Conservation (phyloP, 2,888 invertebrate genomes). For the Drosophila diplacantha region DNA sequence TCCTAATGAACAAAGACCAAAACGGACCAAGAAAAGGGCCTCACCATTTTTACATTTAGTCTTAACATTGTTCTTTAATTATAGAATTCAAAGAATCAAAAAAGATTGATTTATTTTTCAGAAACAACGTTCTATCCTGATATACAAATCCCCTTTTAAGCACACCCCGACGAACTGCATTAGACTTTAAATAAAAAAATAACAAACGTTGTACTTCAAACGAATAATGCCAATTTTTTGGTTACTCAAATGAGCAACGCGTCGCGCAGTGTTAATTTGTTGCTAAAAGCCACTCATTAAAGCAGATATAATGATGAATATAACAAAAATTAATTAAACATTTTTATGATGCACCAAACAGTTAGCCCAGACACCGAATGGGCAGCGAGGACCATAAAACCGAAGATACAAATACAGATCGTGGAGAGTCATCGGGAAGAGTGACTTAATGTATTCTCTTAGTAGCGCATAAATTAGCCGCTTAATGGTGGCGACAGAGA, state of each 20-base stretch:
- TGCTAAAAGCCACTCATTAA: conserved; percentile 44
- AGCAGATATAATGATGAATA: conserved; percentile 40
- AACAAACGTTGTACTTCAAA: conserved; percentile 4
- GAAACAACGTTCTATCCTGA: not conserved
- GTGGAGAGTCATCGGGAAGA: conserved; percentile 27
- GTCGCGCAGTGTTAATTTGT: conserved; percentile 34
- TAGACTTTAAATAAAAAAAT: conserved; percentile 9
- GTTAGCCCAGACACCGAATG: conserved; percentile 22
- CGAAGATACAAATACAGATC: conserved; percentile 29
- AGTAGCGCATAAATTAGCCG: conserved; percentile 38
- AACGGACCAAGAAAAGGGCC: too few species aligned
- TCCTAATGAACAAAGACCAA: not conserved
- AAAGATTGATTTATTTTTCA: too few species aligned
- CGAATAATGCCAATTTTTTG: conserved; percentile 4
- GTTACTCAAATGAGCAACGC: conserved; percentile 11
- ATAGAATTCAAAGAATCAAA: too few species aligned
- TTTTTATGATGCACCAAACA: conserved; percentile 48
- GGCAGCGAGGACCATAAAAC: conserved; percentile 28
- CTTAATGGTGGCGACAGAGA: conserved; percentile 27
- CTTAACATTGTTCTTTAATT: too few species aligned
- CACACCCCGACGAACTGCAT: conserved; percentile 2
- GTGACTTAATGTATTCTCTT: conserved; percentile 26
- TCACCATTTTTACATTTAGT: too few species aligned
- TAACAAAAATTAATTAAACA: conserved; percentile 42
- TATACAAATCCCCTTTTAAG: not conserved